Evolutionary conservation across 2,797 vertebrate species (phyloP).

Genomic region (Melanotaenia parkinsoni): DNA sequence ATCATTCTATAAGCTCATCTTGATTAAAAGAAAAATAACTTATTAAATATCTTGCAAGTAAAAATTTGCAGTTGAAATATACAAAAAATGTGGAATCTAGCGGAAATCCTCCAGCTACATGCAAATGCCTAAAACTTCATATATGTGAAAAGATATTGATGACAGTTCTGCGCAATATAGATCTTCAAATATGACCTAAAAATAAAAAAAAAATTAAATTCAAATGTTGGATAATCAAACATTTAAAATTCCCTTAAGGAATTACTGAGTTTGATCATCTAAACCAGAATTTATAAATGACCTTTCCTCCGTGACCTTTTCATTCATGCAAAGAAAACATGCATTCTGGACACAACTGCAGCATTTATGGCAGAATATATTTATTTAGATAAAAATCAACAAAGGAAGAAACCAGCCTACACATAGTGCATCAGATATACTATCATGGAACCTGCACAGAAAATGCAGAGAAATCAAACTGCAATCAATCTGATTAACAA

Average conservation of each 20-base stretch:
- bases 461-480: conserved; percentile 52
- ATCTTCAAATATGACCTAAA: too few relatives aligned
- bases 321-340: conserved; percentile 25
- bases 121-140: background rate
- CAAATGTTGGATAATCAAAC: background rate
- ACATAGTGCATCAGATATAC: conserved; percentile 27
- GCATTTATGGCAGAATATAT: conserved; percentile 67
- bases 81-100: background rate
- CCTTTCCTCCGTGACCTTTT: conserved; percentile 6
- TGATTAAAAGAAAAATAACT: background rate
- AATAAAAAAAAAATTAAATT: too few relatives aligned
- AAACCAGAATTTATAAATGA: background rate
- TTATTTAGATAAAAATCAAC: conserved; percentile 78
- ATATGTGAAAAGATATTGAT: background rate
- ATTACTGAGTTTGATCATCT: background rate
- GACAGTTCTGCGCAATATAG: background rate
- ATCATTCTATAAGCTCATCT: background rate
- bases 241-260: background rate
- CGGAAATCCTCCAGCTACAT: conserved; percentile 1
- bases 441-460: conserved; percentile 55
- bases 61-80: background rate
- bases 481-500: conserved; percentile 53
- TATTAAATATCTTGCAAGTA: background rate
- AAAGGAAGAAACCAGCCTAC: conserved; percentile 48
- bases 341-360: conserved; percentile 21